phyloP scores from a whole-genome alignment of 2,113 vertebrate genomes.

The Casuarius casuarius region DNA sequence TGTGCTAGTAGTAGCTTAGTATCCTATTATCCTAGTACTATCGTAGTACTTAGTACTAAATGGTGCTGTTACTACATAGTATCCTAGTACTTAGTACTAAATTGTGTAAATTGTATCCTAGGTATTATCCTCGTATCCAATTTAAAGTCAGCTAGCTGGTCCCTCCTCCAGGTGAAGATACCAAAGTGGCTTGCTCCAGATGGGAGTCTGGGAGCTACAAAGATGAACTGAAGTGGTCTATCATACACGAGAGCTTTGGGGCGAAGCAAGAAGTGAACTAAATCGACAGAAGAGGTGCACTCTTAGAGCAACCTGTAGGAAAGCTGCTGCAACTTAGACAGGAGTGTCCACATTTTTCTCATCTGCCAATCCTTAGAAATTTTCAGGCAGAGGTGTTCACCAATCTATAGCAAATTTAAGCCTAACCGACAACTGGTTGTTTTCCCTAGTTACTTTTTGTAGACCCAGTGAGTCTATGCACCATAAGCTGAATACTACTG shows the following conservation, averaged over 20 bases:
- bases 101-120: too few species aligned
- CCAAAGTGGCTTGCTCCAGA: background rate
- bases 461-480: background rate
- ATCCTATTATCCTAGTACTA: too few species aligned
- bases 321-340: background rate
- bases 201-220: background rate
- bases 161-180: background rate
- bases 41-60: too few species aligned
- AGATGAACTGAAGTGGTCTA: background rate
- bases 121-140: background rate
- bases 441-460: background rate
- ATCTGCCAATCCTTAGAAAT: background rate
- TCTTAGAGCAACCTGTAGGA: background rate
- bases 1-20: background rate
- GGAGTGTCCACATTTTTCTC: background rate
- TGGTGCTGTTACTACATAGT: too few species aligned
- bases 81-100: too few species aligned
- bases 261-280: background rate
- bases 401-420: background rate
- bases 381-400: background rate
- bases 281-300: background rate
- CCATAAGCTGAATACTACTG: background rate
- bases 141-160: background rate
- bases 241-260: background rate
- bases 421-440: background rate